These are phyloP conservation scores for Phalera bucephala DNA, from an alignment of 2,888 invertebrate genomes.

Conservation along the genomic window DNA sequence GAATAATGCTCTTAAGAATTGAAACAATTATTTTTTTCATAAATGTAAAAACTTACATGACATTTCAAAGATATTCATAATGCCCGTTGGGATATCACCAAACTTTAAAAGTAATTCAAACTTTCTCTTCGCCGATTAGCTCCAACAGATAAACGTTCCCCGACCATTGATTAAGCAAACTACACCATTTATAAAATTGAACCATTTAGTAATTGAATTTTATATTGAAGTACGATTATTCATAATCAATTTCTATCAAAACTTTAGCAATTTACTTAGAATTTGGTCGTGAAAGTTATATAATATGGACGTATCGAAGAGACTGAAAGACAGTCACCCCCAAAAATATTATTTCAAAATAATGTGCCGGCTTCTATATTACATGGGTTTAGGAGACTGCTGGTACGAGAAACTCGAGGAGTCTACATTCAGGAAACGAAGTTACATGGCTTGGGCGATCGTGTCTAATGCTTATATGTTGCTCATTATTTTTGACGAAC, in stretches of 20 bases:
- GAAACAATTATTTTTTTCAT: too few species aligned
- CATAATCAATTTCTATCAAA: slow-evolving; percentile 9
- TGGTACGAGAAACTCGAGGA: slow-evolving; percentile 44
- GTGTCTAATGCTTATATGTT: slow-evolving; percentile 41
- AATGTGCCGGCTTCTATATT: slow-evolving; percentile 42
- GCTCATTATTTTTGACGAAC: slow-evolving; percentile 35
- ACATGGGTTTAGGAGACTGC: slow-evolving; percentile 44
- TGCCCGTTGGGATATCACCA: background rate
- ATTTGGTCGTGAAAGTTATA: slow-evolving; percentile 1
- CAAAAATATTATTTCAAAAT: slow-evolving; percentile 46
- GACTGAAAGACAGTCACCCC: slow-evolving; percentile 30
- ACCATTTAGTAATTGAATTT: slow-evolving; percentile 22
- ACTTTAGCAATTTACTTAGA: slow-evolving; percentile 1
- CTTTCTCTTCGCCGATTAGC: background rate
- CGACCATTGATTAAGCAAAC: slow-evolving; percentile 5
- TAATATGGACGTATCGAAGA: slow-evolving; percentile 17
- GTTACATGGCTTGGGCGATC: slow-evolving; percentile 40
- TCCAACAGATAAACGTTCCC: background rate
- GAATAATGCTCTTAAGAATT: too few species aligned
- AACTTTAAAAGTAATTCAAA: background rate
- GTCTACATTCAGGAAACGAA: slow-evolving; percentile 15
- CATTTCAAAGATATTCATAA: slow-evolving; percentile 1
- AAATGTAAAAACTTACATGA: too few species aligned
- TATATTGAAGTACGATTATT: slow-evolving; percentile 11
- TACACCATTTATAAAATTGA: slow-evolving; percentile 25